Base-by-base conservation (phyloP, 2,888 invertebrate species). In the Dorcus hopei region DNA sequence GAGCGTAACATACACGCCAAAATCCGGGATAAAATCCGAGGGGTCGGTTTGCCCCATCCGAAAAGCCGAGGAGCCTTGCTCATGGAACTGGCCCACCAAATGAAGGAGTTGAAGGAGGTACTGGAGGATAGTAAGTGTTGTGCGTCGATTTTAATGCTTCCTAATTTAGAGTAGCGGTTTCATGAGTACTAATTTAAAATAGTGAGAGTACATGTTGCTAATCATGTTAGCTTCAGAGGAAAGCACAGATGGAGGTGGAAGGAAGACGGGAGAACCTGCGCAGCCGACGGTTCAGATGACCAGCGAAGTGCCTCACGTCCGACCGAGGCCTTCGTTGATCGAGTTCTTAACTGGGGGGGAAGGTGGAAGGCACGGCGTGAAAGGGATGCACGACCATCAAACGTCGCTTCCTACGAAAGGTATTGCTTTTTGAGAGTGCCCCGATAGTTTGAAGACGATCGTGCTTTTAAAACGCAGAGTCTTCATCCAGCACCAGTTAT, bases 81-180 rank as follows among this genome's bases (percentile, higher is more conserved):
- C 0, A 86, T 93, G 16, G 95, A 96, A 69, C 81, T 97, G 42
- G 90, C 94, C 1, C 84, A 90, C 49, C 95, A 97, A 70, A 84
- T 97, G 72, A 87, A 91, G 55, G 87, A 89, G 61, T 81, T 97
- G 67, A 87, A 95, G 66, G 95, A 96, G 61, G 92, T 95, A 71
- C 83, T 95, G 52, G 92, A 93, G 79, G 84, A 88, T 74, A 80
- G 87, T 78, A 81, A 70, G 73, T 72, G 55, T 33, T 43, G 9
- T 1, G n/a, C 41, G 14, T 9, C 14, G 14, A 14, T 14, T 14
- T 40, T 40, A 40, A 40, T 2, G 9, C 9, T 40, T n/a, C 26
- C 1, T 1, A 3, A 33, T 6, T 3, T 11, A 45, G 14, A 45
- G 9, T 45, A 45, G 45, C 9, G 45, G 45, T 11, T 19, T 45